These are phyloP conservation scores for Tillus elongatus DNA, from an alignment of 2,888 invertebrate genomes.

Conservation along the genomic window DNA sequence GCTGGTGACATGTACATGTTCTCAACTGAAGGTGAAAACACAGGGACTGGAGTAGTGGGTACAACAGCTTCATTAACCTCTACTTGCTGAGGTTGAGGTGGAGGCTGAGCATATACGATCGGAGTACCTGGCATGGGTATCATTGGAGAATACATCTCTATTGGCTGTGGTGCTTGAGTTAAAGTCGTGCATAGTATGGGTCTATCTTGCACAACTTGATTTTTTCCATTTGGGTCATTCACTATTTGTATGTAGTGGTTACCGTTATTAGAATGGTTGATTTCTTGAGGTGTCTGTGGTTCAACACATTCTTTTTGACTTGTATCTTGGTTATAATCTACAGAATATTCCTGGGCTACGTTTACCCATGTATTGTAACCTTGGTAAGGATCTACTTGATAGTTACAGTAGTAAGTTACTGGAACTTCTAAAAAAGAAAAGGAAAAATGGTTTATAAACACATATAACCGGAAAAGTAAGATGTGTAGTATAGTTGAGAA, in stretches of 20 bases:
- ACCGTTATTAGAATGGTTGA: too few relatives aligned
- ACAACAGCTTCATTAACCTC: conserved; percentile 22
- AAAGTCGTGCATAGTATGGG: conserved; percentile 16
- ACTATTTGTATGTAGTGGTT: too few relatives aligned
- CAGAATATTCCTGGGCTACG: too few relatives aligned
- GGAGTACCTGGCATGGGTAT: conserved; percentile 24
- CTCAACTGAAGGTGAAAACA: conserved; percentile 27
- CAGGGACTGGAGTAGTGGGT: conserved; percentile 22
- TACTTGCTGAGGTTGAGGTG: conserved; percentile 6
- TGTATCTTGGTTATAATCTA: too few relatives aligned
- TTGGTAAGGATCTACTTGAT: conserved; percentile 23
- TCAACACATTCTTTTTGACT: too few relatives aligned
- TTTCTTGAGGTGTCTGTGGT: too few relatives aligned
- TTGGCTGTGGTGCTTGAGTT: conserved; percentile 17
- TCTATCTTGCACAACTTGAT: conserved; percentile 7
- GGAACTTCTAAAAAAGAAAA: conserved; percentile 23
- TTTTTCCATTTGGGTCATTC: too few relatives aligned
- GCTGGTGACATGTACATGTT: conserved; percentile 24
- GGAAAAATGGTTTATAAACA: neutral
- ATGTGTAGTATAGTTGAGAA: too few relatives aligned
- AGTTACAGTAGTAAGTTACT: conserved; percentile 27
- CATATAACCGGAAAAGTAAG: too few relatives aligned
- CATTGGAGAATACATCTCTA: conserved; percentile 27
- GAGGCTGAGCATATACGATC: conserved; percentile 23
- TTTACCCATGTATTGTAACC: conserved; percentile 19